Percentiles rank a stretch among this genome's conserved stretches.
Evolutionary conservation across 2,113 vertebrate genomes (phyloP).

Genomic region (Elaphurus davidianus): DNA sequence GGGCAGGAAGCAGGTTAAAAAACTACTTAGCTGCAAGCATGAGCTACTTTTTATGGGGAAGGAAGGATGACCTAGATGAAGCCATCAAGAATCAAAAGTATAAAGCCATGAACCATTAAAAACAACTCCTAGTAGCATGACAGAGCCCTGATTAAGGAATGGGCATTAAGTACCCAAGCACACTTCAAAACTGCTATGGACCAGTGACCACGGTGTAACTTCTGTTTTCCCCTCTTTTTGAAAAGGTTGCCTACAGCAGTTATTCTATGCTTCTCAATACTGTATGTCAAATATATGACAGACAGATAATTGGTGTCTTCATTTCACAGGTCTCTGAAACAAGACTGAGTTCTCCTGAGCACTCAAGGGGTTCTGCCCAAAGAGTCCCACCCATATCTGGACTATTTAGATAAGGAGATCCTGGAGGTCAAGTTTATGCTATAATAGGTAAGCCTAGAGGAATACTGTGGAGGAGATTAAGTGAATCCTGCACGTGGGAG

Average conservation of each 20-base stretch:
- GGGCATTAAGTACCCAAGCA: not conserved
- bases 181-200: not conserved
- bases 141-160: not conserved
- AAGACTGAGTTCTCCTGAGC: not conserved
- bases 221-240: not conserved
- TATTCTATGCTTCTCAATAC: not conserved
- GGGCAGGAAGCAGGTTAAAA: not conserved
- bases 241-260: not conserved
- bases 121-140: not conserved
- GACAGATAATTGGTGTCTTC: not conserved
- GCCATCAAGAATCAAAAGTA: not conserved
- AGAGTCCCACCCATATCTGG: not conserved
- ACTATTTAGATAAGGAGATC: not conserved
- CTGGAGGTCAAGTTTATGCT: not conserved
- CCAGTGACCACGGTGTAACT: not conserved
- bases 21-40: not conserved
- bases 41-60: not conserved
- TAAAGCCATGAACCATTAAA: not conserved
- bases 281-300: not conserved
- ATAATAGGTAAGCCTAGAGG: not conserved
- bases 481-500: not conserved
- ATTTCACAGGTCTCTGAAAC: not conserved
- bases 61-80: not conserved
- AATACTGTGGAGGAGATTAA: not conserved
- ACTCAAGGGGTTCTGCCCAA: not conserved